Evolutionary conservation across 2,888 invertebrate genomes (phyloP).

Genomic region (Flexamia atlantica): DNA sequence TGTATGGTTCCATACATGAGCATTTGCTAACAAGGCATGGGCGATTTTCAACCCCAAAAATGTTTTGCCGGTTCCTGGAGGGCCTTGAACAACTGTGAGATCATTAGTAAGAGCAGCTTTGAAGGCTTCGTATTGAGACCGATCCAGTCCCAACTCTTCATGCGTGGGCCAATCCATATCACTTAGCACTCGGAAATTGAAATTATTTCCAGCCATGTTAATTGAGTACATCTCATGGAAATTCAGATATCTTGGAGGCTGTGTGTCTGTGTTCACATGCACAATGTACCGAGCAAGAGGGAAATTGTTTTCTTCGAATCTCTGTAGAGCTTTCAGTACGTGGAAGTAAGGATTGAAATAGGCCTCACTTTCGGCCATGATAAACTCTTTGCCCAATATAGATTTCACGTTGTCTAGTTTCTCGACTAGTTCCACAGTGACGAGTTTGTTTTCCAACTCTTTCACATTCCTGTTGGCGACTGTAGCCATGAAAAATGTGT

Average conservation of each 20-base stretch:
- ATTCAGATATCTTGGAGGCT: slow-evolving; percentile 74
- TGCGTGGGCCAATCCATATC: slow-evolving; percentile 68
- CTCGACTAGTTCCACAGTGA: slow-evolving; percentile 71
- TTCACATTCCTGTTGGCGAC: slow-evolving; percentile 79
- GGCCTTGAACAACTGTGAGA: slow-evolving; percentile 90
- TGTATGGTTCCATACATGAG: slow-evolving; percentile 73
- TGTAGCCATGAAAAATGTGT: slow-evolving; percentile 83
- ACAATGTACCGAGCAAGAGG: slow-evolving; percentile 85
- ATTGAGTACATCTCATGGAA: slow-evolving; percentile 64
- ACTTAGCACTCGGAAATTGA: slow-evolving; percentile 31
- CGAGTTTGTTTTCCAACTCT: slow-evolving; percentile 67
- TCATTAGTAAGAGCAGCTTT: slow-evolving; percentile 83
- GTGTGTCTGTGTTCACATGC: slow-evolving; percentile 73
- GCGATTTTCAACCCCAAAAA: slow-evolving; percentile 87
- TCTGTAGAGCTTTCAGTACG: slow-evolving; percentile 83
- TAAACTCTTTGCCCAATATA: slow-evolving; percentile 74
- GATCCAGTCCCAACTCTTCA: slow-evolving; percentile 78
- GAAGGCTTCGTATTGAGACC: slow-evolving; percentile 83
- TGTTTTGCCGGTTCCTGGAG: slow-evolving; percentile 94
- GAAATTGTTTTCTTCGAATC: slow-evolving; percentile 77
- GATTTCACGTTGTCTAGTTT: slow-evolving; percentile 73
- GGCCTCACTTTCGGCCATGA: slow-evolving; percentile 87
- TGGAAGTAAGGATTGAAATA: slow-evolving; percentile 91
- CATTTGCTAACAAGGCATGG: slow-evolving; percentile 81
- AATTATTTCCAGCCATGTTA: slow-evolving; percentile 12